Conservation (phyloP, 2,888 invertebrate genomes). For the Agapostemon virescens region DNA sequence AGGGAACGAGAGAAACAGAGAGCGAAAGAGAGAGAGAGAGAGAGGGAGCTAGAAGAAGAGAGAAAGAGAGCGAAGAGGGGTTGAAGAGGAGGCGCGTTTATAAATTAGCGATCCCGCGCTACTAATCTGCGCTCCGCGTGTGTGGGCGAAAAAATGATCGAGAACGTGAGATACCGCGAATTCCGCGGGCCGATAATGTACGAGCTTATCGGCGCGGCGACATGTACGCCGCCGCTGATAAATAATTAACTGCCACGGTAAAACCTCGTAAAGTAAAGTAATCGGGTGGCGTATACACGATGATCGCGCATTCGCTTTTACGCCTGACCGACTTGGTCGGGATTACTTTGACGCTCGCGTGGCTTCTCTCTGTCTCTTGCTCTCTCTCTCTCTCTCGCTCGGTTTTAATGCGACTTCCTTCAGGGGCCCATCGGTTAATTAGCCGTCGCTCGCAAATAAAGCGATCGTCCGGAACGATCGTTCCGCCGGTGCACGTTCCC, state of each 20-base stretch:
- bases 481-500: background rate
- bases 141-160: conserved; percentile 35
- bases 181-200: conserved; percentile 46
- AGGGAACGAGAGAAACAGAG: background rate
- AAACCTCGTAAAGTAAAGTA: conserved; percentile 40
- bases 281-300: conserved; percentile 34
- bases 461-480: conserved; percentile 20
- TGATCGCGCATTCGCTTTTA: conserved; percentile 52
- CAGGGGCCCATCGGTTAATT: conserved; percentile 42
- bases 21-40: background rate
- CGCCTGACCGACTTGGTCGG: conserved; percentile 50
- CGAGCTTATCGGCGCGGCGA: conserved; percentile 39
- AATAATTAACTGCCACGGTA: conserved; percentile 52
- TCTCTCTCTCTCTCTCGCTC: background rate
- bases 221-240: conserved; percentile 32
- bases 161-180: conserved; percentile 42
- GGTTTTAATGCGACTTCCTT: conserved; percentile 36
- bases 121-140: conserved; percentile 28
- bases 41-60: background rate
- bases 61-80: background rate
- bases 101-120: conserved; percentile 31
- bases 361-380: background rate
- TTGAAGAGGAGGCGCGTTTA: conserved; percentile 21
- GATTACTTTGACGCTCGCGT: conserved; percentile 19
- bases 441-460: conserved; percentile 39